Evolutionary conservation across 2,888 invertebrate species (phyloP), one percentile per base, ranked within the genome.

Genomic region (Dasysyrphus tricinctus): DNA sequence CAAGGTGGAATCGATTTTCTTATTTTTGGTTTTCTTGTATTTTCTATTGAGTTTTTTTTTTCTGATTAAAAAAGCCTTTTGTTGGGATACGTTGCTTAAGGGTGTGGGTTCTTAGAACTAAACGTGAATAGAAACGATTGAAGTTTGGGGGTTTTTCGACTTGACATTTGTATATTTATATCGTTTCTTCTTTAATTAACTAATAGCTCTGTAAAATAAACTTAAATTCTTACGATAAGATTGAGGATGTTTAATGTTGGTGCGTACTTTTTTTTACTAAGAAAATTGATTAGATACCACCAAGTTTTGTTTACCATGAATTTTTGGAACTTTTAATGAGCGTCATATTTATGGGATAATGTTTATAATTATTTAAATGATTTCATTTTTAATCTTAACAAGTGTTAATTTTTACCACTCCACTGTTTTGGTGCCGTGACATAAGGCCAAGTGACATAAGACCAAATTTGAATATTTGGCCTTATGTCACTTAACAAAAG

Each of bases 1-100:
- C 80, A 84, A 80, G 80, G 84, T 80, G 67, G 80, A 84, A 84
- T 83, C 70, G 69, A 79, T 78, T 84, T 84, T 67, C n/a, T 80
- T 65, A 6, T 32, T 82, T 78, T 73, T 32, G 47, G 47, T 32
- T 67, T 37, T 49, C 49, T 67, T 82, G 39, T 49, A 44, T 73
- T 65, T 57, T 76, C 32, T 47, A 29, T 29, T 32, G 12, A 2
- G 1, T 1, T 29, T 54, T 19, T 8, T 61, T 24, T 63, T 19
- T 49, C 49, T 49, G 2, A 49, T 7, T 6, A 63, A 67, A 65
- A 67, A 14, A 19, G 19, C 19, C 34, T 37, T 56, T 34, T 63
- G 12, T 34, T 49, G 16, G 11, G 8, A 19, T 19, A n/a, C 3
- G n/a, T 44, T 63, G 29, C 9, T 11, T 32, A 16, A 14, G 24